phyloP scores from a whole-genome alignment of 1,140 invertebrate genomes.

The Heterodera carotae region DNA sequence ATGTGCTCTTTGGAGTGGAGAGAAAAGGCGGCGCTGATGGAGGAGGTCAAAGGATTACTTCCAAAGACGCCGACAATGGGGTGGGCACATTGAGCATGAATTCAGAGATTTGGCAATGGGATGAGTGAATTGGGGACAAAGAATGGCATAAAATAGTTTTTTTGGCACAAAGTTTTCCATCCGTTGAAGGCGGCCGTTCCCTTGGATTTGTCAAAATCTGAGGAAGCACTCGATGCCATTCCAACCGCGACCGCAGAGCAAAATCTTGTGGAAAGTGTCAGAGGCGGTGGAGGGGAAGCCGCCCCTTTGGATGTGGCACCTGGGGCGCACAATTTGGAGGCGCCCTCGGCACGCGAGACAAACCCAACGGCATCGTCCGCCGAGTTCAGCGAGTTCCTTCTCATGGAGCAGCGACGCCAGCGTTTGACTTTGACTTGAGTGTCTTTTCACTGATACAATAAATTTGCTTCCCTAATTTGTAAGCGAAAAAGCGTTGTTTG shows the following conservation, averaged over 20 bases:
- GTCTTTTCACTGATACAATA: neutral
- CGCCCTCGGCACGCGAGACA: neutral
- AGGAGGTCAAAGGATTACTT: neutral
- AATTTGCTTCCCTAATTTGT: neutral
- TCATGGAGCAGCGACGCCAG: conserved; percentile 3
- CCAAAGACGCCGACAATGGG: neutral
- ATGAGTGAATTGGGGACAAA: neutral
- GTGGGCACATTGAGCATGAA: no score
- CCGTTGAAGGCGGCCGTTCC: neutral
- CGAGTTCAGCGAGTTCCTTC: conserved; percentile 24
- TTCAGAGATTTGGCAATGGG: no score
- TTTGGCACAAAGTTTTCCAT: neutral
- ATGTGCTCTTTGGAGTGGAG: neutral
- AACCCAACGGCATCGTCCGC: conserved; percentile 11
- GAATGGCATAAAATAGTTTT: neutral
- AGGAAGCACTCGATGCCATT: neutral
- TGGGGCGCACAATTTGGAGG: neutral
- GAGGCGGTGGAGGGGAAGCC: neutral
- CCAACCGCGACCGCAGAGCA: neutral
- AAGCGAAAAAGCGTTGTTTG: conserved; percentile 34
- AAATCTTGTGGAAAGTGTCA: neutral
- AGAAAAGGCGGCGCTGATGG: neutral
- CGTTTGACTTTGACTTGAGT: neutral
- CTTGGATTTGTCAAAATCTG: neutral
- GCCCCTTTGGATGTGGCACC: neutral